Percentiles rank a stretch among this genome's conserved stretches.
These are phyloP conservation scores for Mirounga angustirostris DNA, from an alignment of 2,113 vertebrate species.

Conservation along the genomic window DNA sequence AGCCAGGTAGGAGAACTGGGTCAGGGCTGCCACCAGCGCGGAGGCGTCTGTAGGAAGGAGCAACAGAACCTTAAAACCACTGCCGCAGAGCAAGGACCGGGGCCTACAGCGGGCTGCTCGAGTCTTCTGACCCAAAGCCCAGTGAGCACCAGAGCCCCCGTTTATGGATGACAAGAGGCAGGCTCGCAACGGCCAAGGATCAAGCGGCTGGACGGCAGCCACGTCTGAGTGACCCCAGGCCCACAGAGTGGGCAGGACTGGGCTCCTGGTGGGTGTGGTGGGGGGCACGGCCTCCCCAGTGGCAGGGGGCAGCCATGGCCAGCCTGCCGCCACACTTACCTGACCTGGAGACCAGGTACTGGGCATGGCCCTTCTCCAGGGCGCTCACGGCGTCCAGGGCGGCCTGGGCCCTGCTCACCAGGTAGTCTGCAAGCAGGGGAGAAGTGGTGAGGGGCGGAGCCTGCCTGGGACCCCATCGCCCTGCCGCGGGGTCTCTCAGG, in stretches of 20 bases:
- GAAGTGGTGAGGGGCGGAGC: fast-evolving
- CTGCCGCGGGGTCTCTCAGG: not conserved
- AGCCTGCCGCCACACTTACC: conserved; percentile 85
- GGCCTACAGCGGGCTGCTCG: fast-evolving
- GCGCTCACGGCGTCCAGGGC: conserved; percentile 91
- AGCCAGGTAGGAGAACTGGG: conserved; percentile 94
- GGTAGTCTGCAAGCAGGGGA: conserved; percentile 91
- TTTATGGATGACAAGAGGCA: not conserved
- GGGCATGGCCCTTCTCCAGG: conserved; percentile 91
- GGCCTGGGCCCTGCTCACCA: conserved; percentile 93
- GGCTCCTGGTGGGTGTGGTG: not conserved
- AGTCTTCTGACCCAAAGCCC: not conserved
- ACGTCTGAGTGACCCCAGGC: not conserved
- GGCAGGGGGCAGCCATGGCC: not conserved
- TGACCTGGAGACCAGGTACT: conserved; percentile 91
- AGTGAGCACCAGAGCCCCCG: not conserved
- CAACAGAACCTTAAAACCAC: fast-evolving
- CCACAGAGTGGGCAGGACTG: fast-evolving
- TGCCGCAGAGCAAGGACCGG: fast-evolving
- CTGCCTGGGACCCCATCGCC: not conserved
- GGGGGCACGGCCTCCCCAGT: fast-evolving
- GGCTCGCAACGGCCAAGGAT: not conserved
- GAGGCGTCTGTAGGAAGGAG: conserved; percentile 89
- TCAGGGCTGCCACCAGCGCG: conserved; percentile 92
- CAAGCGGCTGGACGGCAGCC: fast-evolving